Base-by-base conservation (phyloP, 2,888 invertebrate genomes). In the Galerucella nymphaeae region DNA sequence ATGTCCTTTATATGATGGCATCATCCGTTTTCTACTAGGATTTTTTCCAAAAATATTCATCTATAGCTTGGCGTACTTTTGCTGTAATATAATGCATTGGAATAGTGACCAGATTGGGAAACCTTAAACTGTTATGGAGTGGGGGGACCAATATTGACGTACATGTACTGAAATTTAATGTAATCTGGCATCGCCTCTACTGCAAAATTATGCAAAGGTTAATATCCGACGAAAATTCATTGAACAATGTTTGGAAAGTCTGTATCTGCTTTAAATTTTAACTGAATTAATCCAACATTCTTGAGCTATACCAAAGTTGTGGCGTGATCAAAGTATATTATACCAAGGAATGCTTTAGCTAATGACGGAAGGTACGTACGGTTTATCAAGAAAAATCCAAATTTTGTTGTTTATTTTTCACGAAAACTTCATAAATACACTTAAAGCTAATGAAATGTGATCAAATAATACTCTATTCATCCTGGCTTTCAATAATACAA, bases 221-320 rank as follows among this genome's bases (percentile, higher is more conserved):
- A 71, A 68, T 72, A 72, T 64, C 59, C 45, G 18, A 58, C 55
- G 53, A 53, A 16, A 58, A 63, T 64, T 59, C 72, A 72, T 72
- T 72, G 69, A 68, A 72, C 68, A 68, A 72, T 72, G 63, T 68
- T 72, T 55, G 57, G 63, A 64, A 69, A 72, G 72, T 63, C 62
- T 64, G 58, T 59, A 64, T 58, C 42, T 63, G 65, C 64, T 57
- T 64, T 64, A 68, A 68, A 72, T 72, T 68, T 65, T 48, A 63
- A 64, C 68, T 38, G 48, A 69, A 64, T 72, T 68, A 72, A 68
- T 64, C 55, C 14, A 38, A 64, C 64, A 69, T 57, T 66, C 61
- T 61, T 61, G 38, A 41, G 18, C 11, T 42, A 10, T 18, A 42
- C 13, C 20, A 50, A 64, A 50, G 48, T 50, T 64, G 13, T 64